phyloP scores from a whole-genome alignment of 1,140 invertebrate genomes.

The Ctenoplectra terminalis region DNA sequence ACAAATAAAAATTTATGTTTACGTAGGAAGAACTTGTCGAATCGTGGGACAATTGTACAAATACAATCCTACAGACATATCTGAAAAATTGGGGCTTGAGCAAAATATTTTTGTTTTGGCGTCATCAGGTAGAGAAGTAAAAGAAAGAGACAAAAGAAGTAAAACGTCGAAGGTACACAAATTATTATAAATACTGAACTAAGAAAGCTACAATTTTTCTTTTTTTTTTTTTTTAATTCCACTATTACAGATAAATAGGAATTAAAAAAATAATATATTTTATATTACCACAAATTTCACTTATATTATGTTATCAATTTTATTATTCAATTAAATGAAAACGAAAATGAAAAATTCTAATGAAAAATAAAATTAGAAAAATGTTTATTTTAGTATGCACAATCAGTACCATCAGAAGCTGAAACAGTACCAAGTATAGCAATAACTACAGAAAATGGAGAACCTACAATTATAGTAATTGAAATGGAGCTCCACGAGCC shows the following conservation, averaged over 20 bases:
- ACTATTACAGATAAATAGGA: no score
- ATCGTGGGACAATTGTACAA: conserved; percentile 60
- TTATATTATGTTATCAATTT: no score
- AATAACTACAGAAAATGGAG: conserved; percentile 50
- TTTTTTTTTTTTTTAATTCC: no score
- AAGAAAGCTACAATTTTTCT: no score
- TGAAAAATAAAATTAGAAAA: not conserved
- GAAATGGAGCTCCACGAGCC: conserved; percentile 66
- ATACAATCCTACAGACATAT: conserved; percentile 46
- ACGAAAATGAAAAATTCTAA: no score
- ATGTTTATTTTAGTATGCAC: not conserved
- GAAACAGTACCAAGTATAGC: conserved; percentile 26
- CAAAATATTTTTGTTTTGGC: conserved; percentile 51
- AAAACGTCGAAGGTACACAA: conserved; percentile 27
- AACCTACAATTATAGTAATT: conserved; percentile 68
- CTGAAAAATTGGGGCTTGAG: conserved; percentile 60
- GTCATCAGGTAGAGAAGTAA: not conserved
- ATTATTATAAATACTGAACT: not conserved
- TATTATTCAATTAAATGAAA: no score
- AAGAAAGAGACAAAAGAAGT: conserved; percentile 46
- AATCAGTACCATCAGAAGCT: not conserved
- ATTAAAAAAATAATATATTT: no score
- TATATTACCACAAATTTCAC: no score
- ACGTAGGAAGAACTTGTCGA: conserved; percentile 57
- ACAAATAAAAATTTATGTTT: not conserved